Conservation (phyloP, 2,888 invertebrate species). For the Mesopsocus fuscifrons region DNA sequence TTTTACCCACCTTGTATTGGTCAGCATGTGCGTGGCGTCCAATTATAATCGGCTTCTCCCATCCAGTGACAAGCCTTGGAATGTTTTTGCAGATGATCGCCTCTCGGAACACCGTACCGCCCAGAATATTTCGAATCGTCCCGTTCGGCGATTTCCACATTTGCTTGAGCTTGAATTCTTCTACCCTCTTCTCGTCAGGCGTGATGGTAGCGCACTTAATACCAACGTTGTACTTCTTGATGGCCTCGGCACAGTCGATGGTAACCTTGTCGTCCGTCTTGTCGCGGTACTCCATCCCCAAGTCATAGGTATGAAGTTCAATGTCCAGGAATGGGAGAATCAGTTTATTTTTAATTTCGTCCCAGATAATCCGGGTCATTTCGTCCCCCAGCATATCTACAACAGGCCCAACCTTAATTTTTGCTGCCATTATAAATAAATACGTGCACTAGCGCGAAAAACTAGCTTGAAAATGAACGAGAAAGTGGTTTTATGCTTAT, state of each 20-base stretch:
- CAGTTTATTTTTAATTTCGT: constrained; percentile 89
- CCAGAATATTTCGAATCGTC: constrained; percentile 71
- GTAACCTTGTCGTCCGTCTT: constrained; percentile 90
- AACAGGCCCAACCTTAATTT: constrained; percentile 53
- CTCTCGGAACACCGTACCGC: constrained; percentile 68
- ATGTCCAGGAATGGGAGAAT: constrained; percentile 92
- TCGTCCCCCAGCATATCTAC: constrained; percentile 90
- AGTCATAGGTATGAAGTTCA: constrained; percentile 81
- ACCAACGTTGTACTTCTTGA: constrained; percentile 94
- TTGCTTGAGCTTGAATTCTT: constrained; percentile 70
- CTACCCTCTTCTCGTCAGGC: constrained; percentile 89
- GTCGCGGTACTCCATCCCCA: constrained; percentile 90
- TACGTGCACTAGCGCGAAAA: not conserved
- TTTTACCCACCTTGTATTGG: constrained; percentile 41
- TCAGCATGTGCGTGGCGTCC: constrained; percentile 98
- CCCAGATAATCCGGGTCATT: constrained; percentile 97
- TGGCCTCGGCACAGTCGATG: constrained; percentile 88
- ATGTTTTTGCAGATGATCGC: constrained; percentile 84
- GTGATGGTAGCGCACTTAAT: constrained; percentile 99
- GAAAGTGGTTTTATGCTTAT: too few relatives aligned
- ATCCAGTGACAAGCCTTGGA: constrained; percentile 82
- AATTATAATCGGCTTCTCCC: constrained; percentile 94
- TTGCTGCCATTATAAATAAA: constrained; percentile 9
- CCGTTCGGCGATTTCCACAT: constrained; percentile 89
- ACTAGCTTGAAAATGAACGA: too few relatives aligned